Conservation (phyloP, 2,797 vertebrate genomes). For the Parauchenoglanis ngamensis region DNA sequence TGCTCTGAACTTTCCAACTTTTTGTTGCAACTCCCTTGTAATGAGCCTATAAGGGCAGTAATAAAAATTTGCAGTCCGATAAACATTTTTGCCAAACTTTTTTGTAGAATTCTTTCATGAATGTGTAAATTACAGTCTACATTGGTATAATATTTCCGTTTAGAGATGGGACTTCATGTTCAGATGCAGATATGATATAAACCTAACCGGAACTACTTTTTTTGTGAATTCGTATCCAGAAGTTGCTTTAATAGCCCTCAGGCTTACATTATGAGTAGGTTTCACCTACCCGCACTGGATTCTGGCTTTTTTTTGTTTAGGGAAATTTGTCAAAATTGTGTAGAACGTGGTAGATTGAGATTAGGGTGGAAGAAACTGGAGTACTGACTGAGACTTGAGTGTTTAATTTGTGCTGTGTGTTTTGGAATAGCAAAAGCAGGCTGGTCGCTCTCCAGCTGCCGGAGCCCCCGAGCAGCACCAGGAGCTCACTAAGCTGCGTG, state of each 20-base stretch:
- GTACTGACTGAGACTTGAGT: not conserved
- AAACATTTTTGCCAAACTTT: not conserved
- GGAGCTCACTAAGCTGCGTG: conserved; percentile 88
- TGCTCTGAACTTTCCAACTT: no score
- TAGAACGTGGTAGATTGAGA: no score
- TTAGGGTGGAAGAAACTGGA: not conserved
- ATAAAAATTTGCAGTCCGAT: not conserved
- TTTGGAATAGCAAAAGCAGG: conserved; percentile 83
- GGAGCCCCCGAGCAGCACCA: conserved; percentile 86
- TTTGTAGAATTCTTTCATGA: not conserved
- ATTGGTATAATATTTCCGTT: not conserved
- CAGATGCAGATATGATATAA: not conserved
- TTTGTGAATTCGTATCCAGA: not conserved
- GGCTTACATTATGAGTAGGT: not conserved
- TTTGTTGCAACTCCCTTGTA: not conserved
- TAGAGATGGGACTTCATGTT: not conserved
- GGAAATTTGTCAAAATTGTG: not conserved
- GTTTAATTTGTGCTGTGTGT: not conserved
- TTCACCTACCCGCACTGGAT: not conserved
- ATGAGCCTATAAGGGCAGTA: not conserved
- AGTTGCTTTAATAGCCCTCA: not conserved
- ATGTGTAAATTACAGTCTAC: no score
- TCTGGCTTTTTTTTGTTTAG: not conserved
- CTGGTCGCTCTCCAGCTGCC: conserved; percentile 81
- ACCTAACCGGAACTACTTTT: not conserved